Evolutionary conservation across 2,888 invertebrate genomes (phyloP), one percentile per base, ranked within the genome.

Genomic region (Odontocolon sp.): DNA sequence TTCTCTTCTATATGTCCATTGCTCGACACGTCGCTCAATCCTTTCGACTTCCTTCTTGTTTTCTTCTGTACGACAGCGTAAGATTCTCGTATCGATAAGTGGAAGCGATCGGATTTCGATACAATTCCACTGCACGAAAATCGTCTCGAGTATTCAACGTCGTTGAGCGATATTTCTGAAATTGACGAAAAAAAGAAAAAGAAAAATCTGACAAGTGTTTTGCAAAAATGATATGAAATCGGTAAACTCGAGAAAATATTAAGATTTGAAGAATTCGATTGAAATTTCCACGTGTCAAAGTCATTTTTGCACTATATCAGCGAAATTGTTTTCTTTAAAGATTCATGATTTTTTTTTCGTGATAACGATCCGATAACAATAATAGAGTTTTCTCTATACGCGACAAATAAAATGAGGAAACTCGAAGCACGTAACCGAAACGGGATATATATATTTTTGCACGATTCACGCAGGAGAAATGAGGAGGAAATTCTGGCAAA

Each of bases 401-500:
- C 3, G 31, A 36, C 8, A 36, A 8, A 36, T 9, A 36, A 36
- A 36, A n/a, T n/a, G n/a, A n/a, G n/a, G n/a, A n/a, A n/a, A n/a
- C n/a, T n/a, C n/a, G n/a, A n/a, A n/a, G n/a, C n/a, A n/a, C n/a
- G n/a, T n/a, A n/a, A n/a, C n/a, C n/a, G n/a, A n/a, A n/a, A n/a
- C n/a, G n/a, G n/a, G n/a, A n/a, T n/a, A n/a, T n/a, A n/a, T n/a
- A n/a, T n/a, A n/a, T n/a, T n/a, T n/a, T n/a, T n/a, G n/a, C n/a
- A n/a, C n/a, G n/a, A n/a, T n/a, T n/a, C n/a, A 21, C 1, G n/a
- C 45, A 45, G 18, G n/a, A n/a, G 50, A 75, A 75, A 70, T 69
- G 50, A 68, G 47, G 67, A 68, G 68, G 67, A 72, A 68, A 77
- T 77, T 72, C 68, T 47, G 68, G 47, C 54, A 50, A 33, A 54